These are phyloP conservation scores for Cheilosia variabilis DNA, from an alignment of 2,888 invertebrate genomes.

Conservation along the genomic window DNA sequence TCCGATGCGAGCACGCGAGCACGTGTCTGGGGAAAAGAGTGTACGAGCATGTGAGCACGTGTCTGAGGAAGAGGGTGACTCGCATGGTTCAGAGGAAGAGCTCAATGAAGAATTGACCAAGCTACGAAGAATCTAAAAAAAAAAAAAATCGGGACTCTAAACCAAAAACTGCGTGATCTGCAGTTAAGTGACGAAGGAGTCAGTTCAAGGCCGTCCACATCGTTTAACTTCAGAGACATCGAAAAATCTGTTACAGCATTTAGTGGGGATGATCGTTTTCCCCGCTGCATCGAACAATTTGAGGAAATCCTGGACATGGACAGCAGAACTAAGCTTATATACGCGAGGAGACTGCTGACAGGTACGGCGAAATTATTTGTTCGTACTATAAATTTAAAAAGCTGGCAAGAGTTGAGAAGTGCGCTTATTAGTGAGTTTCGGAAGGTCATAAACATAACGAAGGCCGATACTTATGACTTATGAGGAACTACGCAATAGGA, in stretches of 20 bases:
- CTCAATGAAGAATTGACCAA: neutral
- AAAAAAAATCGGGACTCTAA: too few species aligned
- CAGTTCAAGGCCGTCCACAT: neutral
- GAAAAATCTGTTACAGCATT: neutral
- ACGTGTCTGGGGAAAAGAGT: too few species aligned
- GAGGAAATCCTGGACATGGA: conserved; percentile 4
- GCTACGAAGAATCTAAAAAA: neutral
- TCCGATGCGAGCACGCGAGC: too few species aligned
- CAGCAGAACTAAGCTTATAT: conserved; percentile 1
- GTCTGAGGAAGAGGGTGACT: too few species aligned
- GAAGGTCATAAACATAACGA: neutral
- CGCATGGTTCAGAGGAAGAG: neutral
- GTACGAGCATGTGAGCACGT: too few species aligned
- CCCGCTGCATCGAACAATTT: conserved; percentile 13
- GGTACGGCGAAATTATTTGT: conserved; percentile 22
- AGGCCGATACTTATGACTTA: neutral
- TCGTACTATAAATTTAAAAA: neutral
- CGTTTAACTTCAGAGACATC: neutral
- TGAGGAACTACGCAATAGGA: neutral
- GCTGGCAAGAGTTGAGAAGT: conserved; percentile 7
- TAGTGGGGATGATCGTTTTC: neutral
- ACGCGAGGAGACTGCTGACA: neutral
- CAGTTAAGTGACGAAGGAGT: neutral
- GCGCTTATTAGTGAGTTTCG: conserved; percentile 11
- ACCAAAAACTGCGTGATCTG: neutral